Evolutionary conservation across 1,140 invertebrate species (phyloP).

Genomic region (Zaprionus inermis): DNA sequence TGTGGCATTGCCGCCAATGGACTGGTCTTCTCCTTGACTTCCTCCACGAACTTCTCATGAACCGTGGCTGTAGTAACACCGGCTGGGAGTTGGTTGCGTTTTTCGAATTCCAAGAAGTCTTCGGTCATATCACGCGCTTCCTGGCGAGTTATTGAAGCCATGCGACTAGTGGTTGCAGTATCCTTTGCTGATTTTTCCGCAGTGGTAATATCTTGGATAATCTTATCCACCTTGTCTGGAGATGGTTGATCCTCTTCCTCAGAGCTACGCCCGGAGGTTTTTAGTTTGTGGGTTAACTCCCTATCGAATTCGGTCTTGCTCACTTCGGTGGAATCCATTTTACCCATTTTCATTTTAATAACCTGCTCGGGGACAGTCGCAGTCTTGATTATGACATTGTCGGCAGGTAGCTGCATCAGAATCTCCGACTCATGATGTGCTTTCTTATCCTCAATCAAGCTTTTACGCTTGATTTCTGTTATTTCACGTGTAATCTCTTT

Average conservation of each 20-base stretch:
- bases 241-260: slow-evolving; percentile 72
- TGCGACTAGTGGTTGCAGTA: slow-evolving; percentile 46
- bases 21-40: slow-evolving; percentile 73
- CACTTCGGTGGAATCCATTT: slow-evolving; percentile 75
- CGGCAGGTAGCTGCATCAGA: slow-evolving; percentile 82
- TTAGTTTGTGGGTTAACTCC: slow-evolving; percentile 81
- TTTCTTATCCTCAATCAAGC: slow-evolving; percentile 86
- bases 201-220: slow-evolving; percentile 71
- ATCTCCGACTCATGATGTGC: slow-evolving; percentile 86
- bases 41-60: slow-evolving; percentile 76
- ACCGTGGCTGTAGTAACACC: slow-evolving; percentile 48
- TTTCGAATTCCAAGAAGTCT: slow-evolving; percentile 75
- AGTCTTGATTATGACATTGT: slow-evolving; percentile 83
- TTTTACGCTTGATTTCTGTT: slow-evolving; percentile 89
- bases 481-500: slow-evolving; percentile 89
- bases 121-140: slow-evolving; percentile 75
- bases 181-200: slow-evolving; percentile 70
- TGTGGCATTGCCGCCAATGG: slow-evolving; percentile 55
- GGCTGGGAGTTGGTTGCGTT: slow-evolving; percentile 71
- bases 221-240: slow-evolving; percentile 67
- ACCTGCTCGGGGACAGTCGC: slow-evolving; percentile 78
- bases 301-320: slow-evolving; percentile 83
- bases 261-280: slow-evolving; percentile 74
- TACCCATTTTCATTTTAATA: slow-evolving; percentile 84
- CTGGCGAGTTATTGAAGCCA: slow-evolving; percentile 66